A percentile compares a stretch with the other conserved stretches of the same genome.
Evolutionary conservation across 2,113 vertebrate species (phyloP).

Genomic region (Sorex fumeus): DNA sequence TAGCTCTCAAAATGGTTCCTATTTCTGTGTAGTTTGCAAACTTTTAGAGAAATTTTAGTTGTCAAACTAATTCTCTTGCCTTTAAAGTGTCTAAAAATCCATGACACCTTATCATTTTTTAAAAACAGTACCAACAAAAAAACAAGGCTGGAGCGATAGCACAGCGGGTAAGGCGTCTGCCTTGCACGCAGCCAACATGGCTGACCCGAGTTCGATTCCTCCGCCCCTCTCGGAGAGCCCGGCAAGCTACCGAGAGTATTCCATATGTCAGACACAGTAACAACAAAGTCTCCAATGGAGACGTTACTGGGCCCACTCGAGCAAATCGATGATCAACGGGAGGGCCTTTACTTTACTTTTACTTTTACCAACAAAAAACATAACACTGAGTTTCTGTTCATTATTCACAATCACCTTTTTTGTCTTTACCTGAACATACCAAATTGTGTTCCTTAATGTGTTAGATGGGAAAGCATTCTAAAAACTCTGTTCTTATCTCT

Average conservation of each 20-base stretch:
- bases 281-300: no score
- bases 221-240: no score
- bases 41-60: no score
- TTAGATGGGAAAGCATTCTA: background rate
- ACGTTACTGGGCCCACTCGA: no score
- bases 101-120: background rate
- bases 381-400: constrained; percentile 25
- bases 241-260: no score
- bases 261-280: no score
- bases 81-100: constrained; percentile 24
- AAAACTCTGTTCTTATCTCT: constrained; percentile 15
- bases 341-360: no score
- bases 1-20: background rate
- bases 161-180: no score
- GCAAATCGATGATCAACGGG: no score
- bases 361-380: constrained; percentile 49
- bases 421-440: constrained; percentile 7
- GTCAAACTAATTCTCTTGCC: background rate
- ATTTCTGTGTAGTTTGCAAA: background rate
- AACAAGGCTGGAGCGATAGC: no score
- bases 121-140: constrained; percentile 49
- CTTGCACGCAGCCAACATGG: no score
- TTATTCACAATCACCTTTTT: constrained; percentile 43
- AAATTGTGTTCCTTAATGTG: background rate
- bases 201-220: no score